These are phyloP conservation scores for Xylota segnis DNA, from an alignment of 2,888 invertebrate species.

Conservation along the genomic window DNA sequence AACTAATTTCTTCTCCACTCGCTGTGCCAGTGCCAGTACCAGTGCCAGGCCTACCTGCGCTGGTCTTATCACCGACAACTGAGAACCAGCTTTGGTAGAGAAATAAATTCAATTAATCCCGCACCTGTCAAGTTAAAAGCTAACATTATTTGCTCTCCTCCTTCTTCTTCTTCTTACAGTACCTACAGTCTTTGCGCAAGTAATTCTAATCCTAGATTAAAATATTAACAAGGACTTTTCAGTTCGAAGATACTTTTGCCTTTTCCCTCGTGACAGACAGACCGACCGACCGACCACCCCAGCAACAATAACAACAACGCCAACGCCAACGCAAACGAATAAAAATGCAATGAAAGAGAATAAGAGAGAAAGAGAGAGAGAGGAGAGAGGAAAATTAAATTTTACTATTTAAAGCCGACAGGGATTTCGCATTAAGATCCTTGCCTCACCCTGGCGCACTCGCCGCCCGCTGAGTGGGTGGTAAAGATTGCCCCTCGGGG, in stretches of 20 bases:
- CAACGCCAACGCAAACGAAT: too few relatives aligned
- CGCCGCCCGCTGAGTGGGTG: slow-evolving; percentile 2
- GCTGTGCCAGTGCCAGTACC: background rate
- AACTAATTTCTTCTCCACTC: slow-evolving; percentile 40
- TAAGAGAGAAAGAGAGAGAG: background rate
- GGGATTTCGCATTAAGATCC: slow-evolving; percentile 65
- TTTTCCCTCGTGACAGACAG: background rate
- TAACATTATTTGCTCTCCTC: slow-evolving; percentile 58
- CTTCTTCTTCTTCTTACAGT: background rate
- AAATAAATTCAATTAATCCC: slow-evolving; percentile 75
- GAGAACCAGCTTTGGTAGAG: slow-evolving; percentile 12
- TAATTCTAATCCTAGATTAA: slow-evolving; percentile 69
- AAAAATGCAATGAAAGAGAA: background rate
- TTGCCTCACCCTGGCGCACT: background rate
- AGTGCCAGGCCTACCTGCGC: background rate
- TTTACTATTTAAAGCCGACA: slow-evolving; percentile 71
- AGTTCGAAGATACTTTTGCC: slow-evolving; percentile 20
- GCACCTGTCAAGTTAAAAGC: slow-evolving; percentile 72
- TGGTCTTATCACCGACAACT: slow-evolving; percentile 30
- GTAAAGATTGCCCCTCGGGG: slow-evolving; percentile 18
- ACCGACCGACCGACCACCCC: background rate
- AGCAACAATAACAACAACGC: background rate
- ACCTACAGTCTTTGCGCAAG: background rate
- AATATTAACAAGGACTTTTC: slow-evolving; percentile 73
- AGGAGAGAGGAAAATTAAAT: slow-evolving; percentile 52